phyloP scores from a whole-genome alignment of 2,113 vertebrate species.

The Varanus komodoensis region DNA sequence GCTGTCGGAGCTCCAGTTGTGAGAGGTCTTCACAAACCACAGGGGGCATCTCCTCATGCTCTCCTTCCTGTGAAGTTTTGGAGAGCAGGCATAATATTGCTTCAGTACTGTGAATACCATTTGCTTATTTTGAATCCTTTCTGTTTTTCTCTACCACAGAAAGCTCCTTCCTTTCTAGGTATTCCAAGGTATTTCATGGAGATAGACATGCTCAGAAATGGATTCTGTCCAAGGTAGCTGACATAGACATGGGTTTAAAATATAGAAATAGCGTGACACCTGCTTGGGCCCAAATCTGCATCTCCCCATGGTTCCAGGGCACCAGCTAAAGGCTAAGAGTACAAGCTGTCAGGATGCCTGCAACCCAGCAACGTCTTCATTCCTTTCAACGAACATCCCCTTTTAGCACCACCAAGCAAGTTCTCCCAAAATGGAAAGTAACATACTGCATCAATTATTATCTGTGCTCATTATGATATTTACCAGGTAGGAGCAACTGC shows the following conservation, averaged over 20 bases:
- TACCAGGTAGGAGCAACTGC: slow-evolving; percentile 49
- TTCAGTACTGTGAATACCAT: background rate
- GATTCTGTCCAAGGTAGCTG: background rate
- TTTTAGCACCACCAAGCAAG: slow-evolving; percentile 21
- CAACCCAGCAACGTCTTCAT: rapidly evolving
- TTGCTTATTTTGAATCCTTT: background rate
- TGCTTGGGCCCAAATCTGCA: background rate
- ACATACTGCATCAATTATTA: slow-evolving; percentile 45
- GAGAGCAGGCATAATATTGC: background rate
- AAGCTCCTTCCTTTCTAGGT: background rate
- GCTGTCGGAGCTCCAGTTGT: background rate
- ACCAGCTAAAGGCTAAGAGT: background rate
- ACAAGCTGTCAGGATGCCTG: rapidly evolving
- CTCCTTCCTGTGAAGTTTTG: background rate
- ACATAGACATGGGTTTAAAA: slow-evolving; percentile 2
- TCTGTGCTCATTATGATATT: slow-evolving; percentile 42
- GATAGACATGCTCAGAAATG: background rate
- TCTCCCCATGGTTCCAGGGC: background rate
- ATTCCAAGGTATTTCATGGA: background rate
- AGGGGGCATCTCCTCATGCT: background rate
- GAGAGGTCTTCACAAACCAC: background rate
- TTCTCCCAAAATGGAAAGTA: slow-evolving; percentile 38
- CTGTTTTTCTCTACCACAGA: too few relatives aligned
- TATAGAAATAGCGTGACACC: background rate
- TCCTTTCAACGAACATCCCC: background rate